Evolutionary conservation across 2,113 vertebrate genomes (phyloP), one percentile per base, ranked within the genome.

Genomic region (Phaetusa simplex): DNA sequence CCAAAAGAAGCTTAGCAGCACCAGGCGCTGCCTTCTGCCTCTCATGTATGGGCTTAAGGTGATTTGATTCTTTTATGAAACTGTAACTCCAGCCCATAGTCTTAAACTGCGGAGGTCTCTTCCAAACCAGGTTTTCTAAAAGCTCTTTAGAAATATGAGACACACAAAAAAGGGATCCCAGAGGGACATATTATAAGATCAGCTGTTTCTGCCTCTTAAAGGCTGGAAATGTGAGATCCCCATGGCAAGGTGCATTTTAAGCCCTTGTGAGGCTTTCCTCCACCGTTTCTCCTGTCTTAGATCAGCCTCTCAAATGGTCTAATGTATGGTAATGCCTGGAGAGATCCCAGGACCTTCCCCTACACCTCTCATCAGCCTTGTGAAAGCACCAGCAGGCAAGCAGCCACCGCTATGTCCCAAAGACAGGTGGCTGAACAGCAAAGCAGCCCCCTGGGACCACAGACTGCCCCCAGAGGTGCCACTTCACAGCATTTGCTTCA

Each of bases 1-100:
- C 78, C 70, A 61, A 49, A 90, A 95, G 78, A 11, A 77, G 93
- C 71, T 97, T 93, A 94, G 36, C 70, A 66, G 66, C 91, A 73
- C 45, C 70, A 90, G 62, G 62, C 3, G 0, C 74, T 90, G 45
- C 84, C 73, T 93, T 69, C 58, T 80, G 66, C 62, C 58, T 52
- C 78, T 69, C 82, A 78, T 69, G n/a, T 36, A 32, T 6, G 26
- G 53, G 49, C 52, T 96, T 93, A 72, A 53, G 78, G 30, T 18
- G 52, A 27, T 61, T 82, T 85, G 76, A 91, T 85, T 76, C 56
- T 84, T 92, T 89, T 72, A 80, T 32, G 58, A 93, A 93, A 69
- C 32, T 5, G 16, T 58, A 95, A 64, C 34, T 79, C 52, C 56
- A 76, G 53, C 34, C 64, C 71, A 32, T 1, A 49, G 58, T 71